Percentiles rank a stretch among this genome's conserved stretches.
Conservation (phyloP, 2,888 invertebrate genomes). For the Gari tellinella region DNA sequence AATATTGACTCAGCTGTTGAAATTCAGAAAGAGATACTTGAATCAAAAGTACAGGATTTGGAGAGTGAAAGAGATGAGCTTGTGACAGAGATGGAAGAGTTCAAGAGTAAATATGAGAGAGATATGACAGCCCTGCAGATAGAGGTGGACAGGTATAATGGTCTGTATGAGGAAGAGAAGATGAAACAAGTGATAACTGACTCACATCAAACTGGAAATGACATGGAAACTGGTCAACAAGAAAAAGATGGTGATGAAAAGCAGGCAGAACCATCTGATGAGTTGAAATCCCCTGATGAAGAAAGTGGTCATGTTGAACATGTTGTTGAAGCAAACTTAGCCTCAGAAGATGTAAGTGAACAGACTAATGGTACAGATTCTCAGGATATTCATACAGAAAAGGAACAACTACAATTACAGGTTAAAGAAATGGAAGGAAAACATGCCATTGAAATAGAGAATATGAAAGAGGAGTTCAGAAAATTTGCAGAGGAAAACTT, state of each 20-base stretch:
- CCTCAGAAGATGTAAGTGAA: too few species aligned
- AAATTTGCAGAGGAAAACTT: conserved; percentile 33
- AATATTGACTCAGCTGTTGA: conserved; percentile 1
- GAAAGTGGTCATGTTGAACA: too few species aligned
- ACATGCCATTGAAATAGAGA: conserved; percentile 40
- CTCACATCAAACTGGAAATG: too few species aligned
- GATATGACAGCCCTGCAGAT: background rate
- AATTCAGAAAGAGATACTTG: background rate
- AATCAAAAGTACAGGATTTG: conserved; percentile 4
- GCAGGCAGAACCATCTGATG: too few species aligned
- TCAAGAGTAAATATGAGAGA: conserved; percentile 1
- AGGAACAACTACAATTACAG: background rate
- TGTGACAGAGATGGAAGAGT: background rate
- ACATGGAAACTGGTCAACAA: too few species aligned
- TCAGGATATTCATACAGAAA: too few species aligned
- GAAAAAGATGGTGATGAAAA: too few species aligned
- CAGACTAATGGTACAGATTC: too few species aligned
- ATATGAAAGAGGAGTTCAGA: conserved; percentile 17
- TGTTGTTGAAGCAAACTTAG: too few species aligned
- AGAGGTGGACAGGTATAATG: conserved; percentile 9
- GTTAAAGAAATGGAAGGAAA: conserved; percentile 38
- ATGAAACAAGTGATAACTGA: background rate
- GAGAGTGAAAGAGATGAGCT: conserved; percentile 5
- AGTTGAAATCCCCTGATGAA: too few species aligned
- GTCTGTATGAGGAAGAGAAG: background rate